phyloP scores from a whole-genome alignment of 2,888 invertebrate genomes.

The Stegophylla sp. region DNA sequence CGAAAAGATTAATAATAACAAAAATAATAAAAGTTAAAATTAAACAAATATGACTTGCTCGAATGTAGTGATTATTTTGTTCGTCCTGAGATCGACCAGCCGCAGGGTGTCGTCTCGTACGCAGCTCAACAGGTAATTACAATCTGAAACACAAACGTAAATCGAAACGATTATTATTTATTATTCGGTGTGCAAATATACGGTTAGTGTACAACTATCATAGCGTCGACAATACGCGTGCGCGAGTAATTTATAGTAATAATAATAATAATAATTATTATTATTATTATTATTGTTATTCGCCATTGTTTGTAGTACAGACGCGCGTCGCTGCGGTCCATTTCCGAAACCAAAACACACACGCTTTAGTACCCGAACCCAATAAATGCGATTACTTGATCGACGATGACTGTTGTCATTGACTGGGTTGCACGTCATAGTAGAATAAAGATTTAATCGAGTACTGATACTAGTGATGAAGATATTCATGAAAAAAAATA shows the following conservation, averaged over 20 bases:
- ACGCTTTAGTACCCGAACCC: no score
- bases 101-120: conserved; percentile 94
- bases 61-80: conserved; percentile 87
- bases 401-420: no score
- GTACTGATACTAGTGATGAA: no score
- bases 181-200: not conserved
- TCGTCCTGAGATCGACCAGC: conserved; percentile 92
- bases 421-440: no score
- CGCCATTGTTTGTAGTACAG: not conserved
- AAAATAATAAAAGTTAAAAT: conserved; percentile 15
- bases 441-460: no score
- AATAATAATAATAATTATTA: no score
- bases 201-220: no score
- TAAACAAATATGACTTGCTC: conserved; percentile 71
- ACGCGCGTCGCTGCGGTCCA: no score
- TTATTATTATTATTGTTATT: no score
- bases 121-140: conserved; percentile 87
- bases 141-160: conserved; percentile 72
- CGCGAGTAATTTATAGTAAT: not conserved
- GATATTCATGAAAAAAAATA: no score
- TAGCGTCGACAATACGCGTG: not conserved
- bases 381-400: no score
- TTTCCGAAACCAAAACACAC: no score
- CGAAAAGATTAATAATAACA: not conserved
- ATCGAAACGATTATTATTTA: conserved; percentile 10